Evolutionary conservation across 2,888 invertebrate species (phyloP).

Genomic region (Dryadula phaetusa): DNA sequence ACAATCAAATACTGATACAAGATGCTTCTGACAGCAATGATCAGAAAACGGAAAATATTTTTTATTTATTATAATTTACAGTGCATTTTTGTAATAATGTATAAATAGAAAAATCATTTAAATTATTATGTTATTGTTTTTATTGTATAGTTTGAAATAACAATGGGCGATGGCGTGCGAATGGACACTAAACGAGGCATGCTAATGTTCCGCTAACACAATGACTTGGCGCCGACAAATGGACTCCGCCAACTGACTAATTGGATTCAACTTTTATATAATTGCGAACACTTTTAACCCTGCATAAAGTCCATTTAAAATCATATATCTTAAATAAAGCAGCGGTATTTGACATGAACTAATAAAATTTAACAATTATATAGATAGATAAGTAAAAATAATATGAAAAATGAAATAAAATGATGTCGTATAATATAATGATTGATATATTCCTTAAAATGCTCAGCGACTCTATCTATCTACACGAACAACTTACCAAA

Average conservation of each 20-base stretch:
- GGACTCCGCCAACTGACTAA: slow-evolving; percentile 36
- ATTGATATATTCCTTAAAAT: slow-evolving; percentile 14
- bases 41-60: background rate
- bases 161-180: slow-evolving; percentile 42
- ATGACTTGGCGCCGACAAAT: slow-evolving; percentile 42
- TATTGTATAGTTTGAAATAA: slow-evolving; percentile 32
- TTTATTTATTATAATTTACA: background rate
- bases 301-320: background rate
- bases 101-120: background rate
- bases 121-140: slow-evolving; percentile 11
- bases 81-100: background rate
- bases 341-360: background rate
- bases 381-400: background rate
- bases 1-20: background rate
- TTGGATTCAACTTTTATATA: slow-evolving; percentile 27
- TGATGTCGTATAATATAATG: slow-evolving; percentile 6
- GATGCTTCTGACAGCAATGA: background rate
- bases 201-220: slow-evolving; percentile 44
- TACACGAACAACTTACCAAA: slow-evolving; percentile 68
- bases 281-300: slow-evolving; percentile 10
- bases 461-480: slow-evolving; percentile 17
- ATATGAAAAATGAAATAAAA: background rate
- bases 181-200: slow-evolving; percentile 40
- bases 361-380: background rate
- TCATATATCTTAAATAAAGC: background rate